Base-by-base conservation (phyloP, 37 sponge, comb jelly and placozoan species). In the Cliona cf. orientalis region DNA sequence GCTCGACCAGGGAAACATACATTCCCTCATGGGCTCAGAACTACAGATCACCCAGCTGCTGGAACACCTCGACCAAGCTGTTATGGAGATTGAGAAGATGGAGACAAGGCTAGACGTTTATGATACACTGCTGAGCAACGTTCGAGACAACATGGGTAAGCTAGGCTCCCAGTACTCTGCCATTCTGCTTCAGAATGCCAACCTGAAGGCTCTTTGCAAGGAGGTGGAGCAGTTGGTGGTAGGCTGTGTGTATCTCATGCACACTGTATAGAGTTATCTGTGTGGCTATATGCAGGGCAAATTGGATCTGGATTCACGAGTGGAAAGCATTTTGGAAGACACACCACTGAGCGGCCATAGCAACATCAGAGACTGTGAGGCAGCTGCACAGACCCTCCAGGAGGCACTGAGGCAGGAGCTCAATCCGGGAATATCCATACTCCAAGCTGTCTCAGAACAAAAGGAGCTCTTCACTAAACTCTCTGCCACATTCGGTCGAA, bases 1-100 rank as follows among this genome's bases (percentile, higher is more conserved):
- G 42, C 81, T 96, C 0, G 94, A 92, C 53, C 91, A 84, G 80
- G 90, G 81, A 43, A 95, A 86, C 62, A 91, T 95, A 36, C 83
- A 91, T 31, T 49, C 90, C 2, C 88, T 97, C 22, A 89, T 97
- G 87, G 88, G 76, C 19, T 94, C 97, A 6, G 97, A 95, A 66
- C 78, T 42, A 25, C 90, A 91, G 72, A 89, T 95, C 0, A 73
- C 46, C 5, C 22, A 69, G 38, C 82, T 97, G 46, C 82, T 97
- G 84, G 57, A 68, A 11, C 14, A 67, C 58, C 33, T 97, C 14
- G 90, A 97, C 34, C 58, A 87, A 1, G 80, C 85, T 9, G 46
- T 92, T 37, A 23, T 56, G 31, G 97, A 95, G 61, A 46, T 97
- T 0, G 79, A 79, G 17, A 32, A 75, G 28, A 80, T 91, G 69